A percentile compares a stretch with the other conserved stretches of the same genome.
phyloP scores from a whole-genome alignment of 2,113 vertebrate genomes.

The Meleagris gallopavo region DNA sequence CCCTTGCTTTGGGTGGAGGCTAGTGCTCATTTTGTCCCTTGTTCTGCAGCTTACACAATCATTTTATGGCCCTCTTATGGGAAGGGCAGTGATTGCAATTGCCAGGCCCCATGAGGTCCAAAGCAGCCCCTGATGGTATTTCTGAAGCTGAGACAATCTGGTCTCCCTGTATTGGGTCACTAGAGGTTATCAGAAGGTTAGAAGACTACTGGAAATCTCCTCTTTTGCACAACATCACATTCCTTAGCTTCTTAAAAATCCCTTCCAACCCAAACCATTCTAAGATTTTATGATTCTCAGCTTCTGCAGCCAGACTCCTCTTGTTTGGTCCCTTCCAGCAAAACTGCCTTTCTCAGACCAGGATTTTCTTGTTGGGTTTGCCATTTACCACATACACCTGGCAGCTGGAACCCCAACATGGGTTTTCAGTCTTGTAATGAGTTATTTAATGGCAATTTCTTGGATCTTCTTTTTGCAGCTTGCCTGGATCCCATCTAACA shows the following conservation, averaged over 20 bases:
- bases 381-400: neutral
- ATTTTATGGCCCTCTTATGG: neutral
- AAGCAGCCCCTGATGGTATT: slow-evolving; percentile 20
- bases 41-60: neutral
- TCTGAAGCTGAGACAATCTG: neutral
- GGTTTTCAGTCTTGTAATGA: neutral
- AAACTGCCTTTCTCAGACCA: neutral
- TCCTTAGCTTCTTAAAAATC: neutral
- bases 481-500: neutral
- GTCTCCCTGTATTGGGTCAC: neutral
- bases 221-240: neutral
- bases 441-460: neutral
- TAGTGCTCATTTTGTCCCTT: neutral
- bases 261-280: too few species aligned
- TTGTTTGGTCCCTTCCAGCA: neutral
- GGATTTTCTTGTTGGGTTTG: neutral
- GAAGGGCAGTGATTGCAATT: slow-evolving; percentile 26
- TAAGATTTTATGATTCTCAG: too few species aligned
- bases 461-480: neutral
- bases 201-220: neutral
- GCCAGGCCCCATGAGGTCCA: neutral
- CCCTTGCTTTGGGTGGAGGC: slow-evolving; percentile 15
- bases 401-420: neutral
- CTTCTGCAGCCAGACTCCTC: neutral
- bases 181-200: neutral